Conservation (phyloP, 2,797 vertebrate species). For the Babyrousa celebensis region DNA sequence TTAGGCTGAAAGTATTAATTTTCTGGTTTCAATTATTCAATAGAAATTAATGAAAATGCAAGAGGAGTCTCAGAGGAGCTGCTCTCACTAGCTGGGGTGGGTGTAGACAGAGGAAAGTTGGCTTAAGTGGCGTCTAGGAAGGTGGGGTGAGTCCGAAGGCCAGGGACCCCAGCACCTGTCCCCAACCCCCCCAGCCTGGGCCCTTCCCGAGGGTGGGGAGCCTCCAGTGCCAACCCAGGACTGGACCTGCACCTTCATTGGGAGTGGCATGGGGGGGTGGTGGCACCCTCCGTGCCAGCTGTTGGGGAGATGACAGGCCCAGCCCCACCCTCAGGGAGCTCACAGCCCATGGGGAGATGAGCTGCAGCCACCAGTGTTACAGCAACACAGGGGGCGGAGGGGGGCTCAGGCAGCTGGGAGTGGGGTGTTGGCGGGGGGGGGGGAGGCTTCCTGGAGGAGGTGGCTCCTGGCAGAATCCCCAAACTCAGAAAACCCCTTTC, state of each 20-base stretch:
- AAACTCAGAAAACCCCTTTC: not conserved
- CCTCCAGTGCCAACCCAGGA: not conserved
- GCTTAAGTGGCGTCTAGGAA: not conserved
- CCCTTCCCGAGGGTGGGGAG: not conserved
- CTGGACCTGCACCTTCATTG: not conserved
- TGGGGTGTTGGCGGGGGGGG: not conserved
- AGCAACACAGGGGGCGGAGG: rapidly evolving
- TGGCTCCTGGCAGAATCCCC: not conserved
- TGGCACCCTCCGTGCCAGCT: no score
- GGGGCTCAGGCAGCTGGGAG: rapidly evolving
- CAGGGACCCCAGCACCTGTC: not conserved
- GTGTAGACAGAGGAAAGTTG: rapidly evolving
- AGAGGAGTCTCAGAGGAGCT: conserved; percentile 64
- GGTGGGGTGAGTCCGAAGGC: not conserved
- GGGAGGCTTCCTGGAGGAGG: not conserved
- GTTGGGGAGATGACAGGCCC: not conserved
- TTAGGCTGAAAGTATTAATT: conserved; percentile 89
- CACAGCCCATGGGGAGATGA: not conserved
- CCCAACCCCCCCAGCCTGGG: not conserved
- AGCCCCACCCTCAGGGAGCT: not conserved
- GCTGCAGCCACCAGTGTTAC: rapidly evolving
- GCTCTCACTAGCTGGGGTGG: rapidly evolving
- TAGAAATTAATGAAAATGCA: conserved; percentile 87
- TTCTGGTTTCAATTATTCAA: conserved; percentile 91
- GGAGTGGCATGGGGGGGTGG: rapidly evolving